Evolutionary conservation across 2,888 invertebrate species (phyloP).

Genomic region (Epiblema foenella): DNA sequence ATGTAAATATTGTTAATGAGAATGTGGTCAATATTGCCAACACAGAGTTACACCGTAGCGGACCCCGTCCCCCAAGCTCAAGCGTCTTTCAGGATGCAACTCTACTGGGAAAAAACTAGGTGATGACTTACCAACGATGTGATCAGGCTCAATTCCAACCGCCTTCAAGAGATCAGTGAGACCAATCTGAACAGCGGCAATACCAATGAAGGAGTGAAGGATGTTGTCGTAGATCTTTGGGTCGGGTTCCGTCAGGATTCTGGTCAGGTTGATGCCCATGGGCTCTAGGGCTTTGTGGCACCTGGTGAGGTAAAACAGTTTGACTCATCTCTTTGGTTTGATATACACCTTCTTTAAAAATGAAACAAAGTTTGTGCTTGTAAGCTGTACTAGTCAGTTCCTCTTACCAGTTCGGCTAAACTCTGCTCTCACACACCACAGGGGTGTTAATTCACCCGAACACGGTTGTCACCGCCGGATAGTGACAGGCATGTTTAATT

Average conservation of each 20-base stretch:
- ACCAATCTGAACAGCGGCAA: constrained; percentile 88
- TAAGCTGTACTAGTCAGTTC: not conserved
- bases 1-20: too few relatives aligned
- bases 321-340: not conserved
- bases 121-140: constrained; percentile 72
- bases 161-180: constrained; percentile 82
- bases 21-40: too few relatives aligned
- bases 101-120: too few relatives aligned
- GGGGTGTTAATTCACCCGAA: too few relatives aligned
- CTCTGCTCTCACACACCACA: too few relatives aligned
- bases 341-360: not conserved
- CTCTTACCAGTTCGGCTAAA: too few relatives aligned
- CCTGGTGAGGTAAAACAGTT: constrained; percentile 54
- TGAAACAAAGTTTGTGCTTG: not conserved
- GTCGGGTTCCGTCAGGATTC: constrained; percentile 86
- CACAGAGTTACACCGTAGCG: too few relatives aligned
- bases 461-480: too few relatives aligned
- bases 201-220: constrained; percentile 89
- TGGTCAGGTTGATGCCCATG: constrained; percentile 87
- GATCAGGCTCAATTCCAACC: constrained; percentile 78
- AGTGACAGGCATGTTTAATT: too few relatives aligned
- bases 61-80: too few relatives aligned
- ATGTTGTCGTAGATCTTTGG: constrained; percentile 88
- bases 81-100: too few relatives aligned
- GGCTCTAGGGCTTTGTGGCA: constrained; percentile 87